Percentiles rank a stretch among this genome's conserved stretches.
These are phyloP conservation scores for Dryoscopus gambensis DNA, from an alignment of 2,113 vertebrate genomes.

Conservation along the genomic window DNA sequence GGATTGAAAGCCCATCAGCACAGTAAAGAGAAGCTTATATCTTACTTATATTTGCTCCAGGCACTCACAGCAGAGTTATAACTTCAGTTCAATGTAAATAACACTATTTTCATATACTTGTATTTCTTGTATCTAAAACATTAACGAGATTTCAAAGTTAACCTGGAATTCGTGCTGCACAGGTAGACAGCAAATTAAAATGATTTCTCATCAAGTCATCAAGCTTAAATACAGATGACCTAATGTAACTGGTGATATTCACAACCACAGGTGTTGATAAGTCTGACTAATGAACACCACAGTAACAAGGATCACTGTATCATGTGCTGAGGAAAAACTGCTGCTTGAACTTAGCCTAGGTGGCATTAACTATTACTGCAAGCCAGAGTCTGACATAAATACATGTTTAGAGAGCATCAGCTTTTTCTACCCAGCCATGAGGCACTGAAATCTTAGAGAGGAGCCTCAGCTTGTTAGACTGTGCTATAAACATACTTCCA, in stretches of 20 bases:
- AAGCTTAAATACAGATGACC: neutral
- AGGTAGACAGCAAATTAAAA: neutral
- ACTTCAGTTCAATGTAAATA: neutral
- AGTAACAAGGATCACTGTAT: neutral
- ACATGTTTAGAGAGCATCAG: neutral
- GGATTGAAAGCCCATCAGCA: neutral
- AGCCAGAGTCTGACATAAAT: neutral
- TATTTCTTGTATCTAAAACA: neutral
- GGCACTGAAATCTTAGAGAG: conserved; percentile 17
- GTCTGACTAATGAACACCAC: neutral
- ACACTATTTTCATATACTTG: neutral
- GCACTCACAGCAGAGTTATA: neutral
- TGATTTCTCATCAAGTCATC: neutral
- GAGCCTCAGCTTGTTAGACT: conserved; percentile 19
- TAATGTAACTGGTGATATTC: neutral
- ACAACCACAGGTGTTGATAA: neutral
- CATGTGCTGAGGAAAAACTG: neutral
- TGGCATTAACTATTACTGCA: neutral
- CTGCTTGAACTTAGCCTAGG: neutral
- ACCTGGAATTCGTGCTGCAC: neutral
- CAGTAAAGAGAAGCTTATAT: neutral
- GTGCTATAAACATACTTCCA: conserved; percentile 31
- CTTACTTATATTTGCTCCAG: neutral
- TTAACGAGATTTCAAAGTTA: neutral
- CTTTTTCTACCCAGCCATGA: conserved; percentile 14